phyloP scores from a whole-genome alignment of 2,113 vertebrate genomes.

The Daubentonia madagascariensis region DNA sequence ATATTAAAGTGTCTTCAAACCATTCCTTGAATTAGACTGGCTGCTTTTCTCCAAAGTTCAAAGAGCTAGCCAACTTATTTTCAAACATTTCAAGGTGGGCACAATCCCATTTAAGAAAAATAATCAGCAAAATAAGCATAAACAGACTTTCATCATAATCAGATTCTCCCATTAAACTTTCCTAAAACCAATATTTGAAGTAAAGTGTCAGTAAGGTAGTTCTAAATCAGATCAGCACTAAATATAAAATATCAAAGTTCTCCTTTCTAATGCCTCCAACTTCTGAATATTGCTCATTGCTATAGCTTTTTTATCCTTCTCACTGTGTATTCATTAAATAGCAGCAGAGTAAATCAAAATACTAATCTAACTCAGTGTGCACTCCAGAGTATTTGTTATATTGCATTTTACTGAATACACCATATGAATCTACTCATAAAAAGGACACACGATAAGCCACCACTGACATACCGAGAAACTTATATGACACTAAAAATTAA shows the following conservation, averaged over 20 bases:
- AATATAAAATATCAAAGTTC: conserved; percentile 35
- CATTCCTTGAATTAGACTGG: background rate
- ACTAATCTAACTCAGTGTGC: conserved; percentile 46
- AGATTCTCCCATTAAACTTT: conserved; percentile 26
- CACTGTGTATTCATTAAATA: conserved; percentile 51
- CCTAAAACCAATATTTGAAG: conserved; percentile 34
- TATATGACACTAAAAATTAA: conserved; percentile 40
- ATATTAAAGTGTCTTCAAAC: background rate
- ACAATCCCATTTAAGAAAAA: conserved; percentile 40
- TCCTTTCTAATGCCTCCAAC: conserved; percentile 19
- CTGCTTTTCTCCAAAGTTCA: conserved; percentile 43
- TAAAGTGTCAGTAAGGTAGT: background rate
- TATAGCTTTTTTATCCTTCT: conserved; percentile 36
- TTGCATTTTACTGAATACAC: conserved; percentile 35
- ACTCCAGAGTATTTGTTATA: background rate
- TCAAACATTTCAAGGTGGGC: conserved; percentile 36
- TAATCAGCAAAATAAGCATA: conserved; percentile 38
- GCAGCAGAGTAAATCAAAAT: conserved; percentile 60
- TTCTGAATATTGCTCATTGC: conserved; percentile 24
- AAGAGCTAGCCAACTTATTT: conserved; percentile 30
- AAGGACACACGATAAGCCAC: conserved; percentile 28
- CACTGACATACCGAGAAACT: conserved; percentile 13
- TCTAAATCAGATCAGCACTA: conserved; percentile 18
- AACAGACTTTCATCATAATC: conserved; percentile 36
- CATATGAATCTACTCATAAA: conserved; percentile 36